Base-by-base conservation (phyloP, 2,797 vertebrate genomes). In the Schizothorax lantsangensis region DNA sequence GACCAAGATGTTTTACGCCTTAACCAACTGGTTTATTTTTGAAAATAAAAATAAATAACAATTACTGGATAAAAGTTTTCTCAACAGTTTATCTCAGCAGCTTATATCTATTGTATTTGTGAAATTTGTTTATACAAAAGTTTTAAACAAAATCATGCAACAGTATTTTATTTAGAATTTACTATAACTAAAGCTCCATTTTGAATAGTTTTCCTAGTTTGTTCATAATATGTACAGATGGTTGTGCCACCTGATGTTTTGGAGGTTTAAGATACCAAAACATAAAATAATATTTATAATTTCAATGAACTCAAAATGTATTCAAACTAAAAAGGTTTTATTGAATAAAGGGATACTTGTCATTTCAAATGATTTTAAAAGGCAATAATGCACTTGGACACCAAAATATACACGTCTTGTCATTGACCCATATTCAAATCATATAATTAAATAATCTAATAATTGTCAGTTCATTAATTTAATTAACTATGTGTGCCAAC, bases 1-100 rank as follows among this genome's bases (percentile, higher is more conserved):
- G 82, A 91, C 85, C 79, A 43, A 38, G 52, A 15, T 90, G 79
- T 64, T 88, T 81, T 86, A 52, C 0, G n/a, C 49, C 71, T 8
- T 78, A 79, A 45, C 64, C 90, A 92, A 90, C 87, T 88, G 92
- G 86, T 77, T 77, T 26, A 49, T 26, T 43, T 69, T 45, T 23
- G 15, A 43, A n/a, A 49, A 19, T 74, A 21, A 38, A 9, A 47
- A 26, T 5, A 43, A 26, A 21, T 30, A 54, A 54, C 52, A 57
- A 54, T 54, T 54, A 17, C 54, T 21, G 19, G 54, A 21, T 5
- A 33, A 7, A 64, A 36, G 36, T 9, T 40, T 40, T 43, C 40
- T 43, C 7, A 40, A 43, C 8, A 30, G 62, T 64, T 64, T 8
- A 26, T 66, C 14, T 17, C 30, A 33, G 33, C 26, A 66, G 62